Base-by-base conservation (phyloP, 2,888 invertebrate species). In the Pristionchus fissidentatus region DNA sequence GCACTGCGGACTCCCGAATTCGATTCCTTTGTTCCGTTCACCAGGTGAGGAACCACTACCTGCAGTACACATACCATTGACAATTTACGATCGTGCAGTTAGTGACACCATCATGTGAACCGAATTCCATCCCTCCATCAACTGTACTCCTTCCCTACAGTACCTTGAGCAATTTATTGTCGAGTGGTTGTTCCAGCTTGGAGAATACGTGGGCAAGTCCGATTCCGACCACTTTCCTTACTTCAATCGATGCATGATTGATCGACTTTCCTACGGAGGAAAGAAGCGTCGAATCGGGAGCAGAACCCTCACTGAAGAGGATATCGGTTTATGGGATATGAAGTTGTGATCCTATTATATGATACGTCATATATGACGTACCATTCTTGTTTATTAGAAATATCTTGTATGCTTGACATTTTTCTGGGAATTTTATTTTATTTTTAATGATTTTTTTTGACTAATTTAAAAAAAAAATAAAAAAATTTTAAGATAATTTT, bases 11-110 rank as follows among this genome's bases (percentile, higher is more conserved):
- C 98, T 92, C 96, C 96, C 77, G 96, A 95, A 94, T 98, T 98
- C 94, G 97, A 98, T 94, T 98, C 98, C 94, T 98, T 98, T 85
- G 97, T 97, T 87, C 98, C 98, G 94, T 97, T 98, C 81, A 98
- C 97, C 89, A 98, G 94, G 93, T 96, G 96, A 0, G 98, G 97
- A 88, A 98, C 94, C 87, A 96, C 93, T 80, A 95, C 22, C 86
- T 89, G 62, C 35, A 93, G 87, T 52, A n/a, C n/a, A n/a, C n/a
- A n/a, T n/a, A n/a, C n/a, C n/a, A n/a, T n/a, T n/a, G n/a, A n/a
- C n/a, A n/a, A n/a, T n/a, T n/a, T n/a, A n/a, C 35, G 41, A 78
- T 32, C 3, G 10, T 19, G 32, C 4, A 13, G 29, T 75, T 15
- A n/a, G n/a, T n/a, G n/a, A n/a, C n/a, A n/a, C n/a, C n/a, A n/a